A percentile compares a stretch with the other conserved stretches of the same genome.
phyloP scores from a whole-genome alignment of 1,140 invertebrate genomes.

The Hirudo medicinalis region DNA sequence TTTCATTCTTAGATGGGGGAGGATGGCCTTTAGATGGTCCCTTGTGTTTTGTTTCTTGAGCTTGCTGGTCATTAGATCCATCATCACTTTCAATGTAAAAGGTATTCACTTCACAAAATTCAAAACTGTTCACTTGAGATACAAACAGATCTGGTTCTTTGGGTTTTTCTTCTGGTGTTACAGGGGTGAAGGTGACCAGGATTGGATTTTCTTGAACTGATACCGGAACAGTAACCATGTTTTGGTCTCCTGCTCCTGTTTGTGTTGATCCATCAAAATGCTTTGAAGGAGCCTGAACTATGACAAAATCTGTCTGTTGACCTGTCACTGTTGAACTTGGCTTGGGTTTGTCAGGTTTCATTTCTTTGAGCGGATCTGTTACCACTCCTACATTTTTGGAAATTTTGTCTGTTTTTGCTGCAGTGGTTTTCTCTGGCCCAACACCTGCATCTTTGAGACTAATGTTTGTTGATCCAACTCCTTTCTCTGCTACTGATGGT shows the following conservation, averaged over 20 bases:
- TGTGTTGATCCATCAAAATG: conserved; percentile 1
- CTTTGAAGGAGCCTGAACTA: background rate
- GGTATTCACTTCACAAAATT: conserved; percentile 3
- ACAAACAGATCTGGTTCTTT: background rate
- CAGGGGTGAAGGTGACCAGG: background rate
- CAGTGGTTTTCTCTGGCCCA: background rate
- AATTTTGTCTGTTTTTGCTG: background rate
- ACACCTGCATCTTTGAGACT: background rate
- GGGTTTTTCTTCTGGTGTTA: background rate
- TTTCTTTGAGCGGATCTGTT: background rate
- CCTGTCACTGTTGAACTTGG: background rate
- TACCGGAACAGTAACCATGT: background rate
- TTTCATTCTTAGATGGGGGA: too few relatives aligned
- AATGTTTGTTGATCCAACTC: background rate
- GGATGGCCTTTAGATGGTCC: too few relatives aligned
- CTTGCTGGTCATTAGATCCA: too few relatives aligned
- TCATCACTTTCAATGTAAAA: background rate
- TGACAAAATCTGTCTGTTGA: conserved; percentile 1
- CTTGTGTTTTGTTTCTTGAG: too few relatives aligned
- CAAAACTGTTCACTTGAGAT: background rate
- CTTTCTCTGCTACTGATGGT: background rate
- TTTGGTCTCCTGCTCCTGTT: background rate
- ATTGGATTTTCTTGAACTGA: background rate
- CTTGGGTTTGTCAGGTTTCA: background rate
- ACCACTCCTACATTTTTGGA: background rate